phyloP scores from a whole-genome alignment of 2,888 invertebrate species.

The Invenusta paracnida region DNA sequence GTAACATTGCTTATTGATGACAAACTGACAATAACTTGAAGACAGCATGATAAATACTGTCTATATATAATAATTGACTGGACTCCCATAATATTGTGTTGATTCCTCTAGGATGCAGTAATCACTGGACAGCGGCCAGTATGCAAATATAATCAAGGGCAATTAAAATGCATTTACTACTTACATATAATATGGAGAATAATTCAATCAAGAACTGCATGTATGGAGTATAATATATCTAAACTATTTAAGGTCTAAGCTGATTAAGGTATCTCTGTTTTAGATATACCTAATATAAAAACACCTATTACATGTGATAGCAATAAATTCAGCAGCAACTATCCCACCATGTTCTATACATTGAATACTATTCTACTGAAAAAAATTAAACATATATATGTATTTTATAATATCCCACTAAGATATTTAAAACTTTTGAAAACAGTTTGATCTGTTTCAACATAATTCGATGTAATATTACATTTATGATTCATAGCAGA shows the following conservation, averaged over 20 bases:
- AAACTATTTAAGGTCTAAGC: background rate
- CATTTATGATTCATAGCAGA: too few relatives aligned
- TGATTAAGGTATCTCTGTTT: background rate
- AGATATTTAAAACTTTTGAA: background rate
- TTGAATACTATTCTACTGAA: background rate
- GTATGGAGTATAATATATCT: background rate
- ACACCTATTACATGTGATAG: background rate
- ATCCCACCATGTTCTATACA: background rate
- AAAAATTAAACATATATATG: background rate
- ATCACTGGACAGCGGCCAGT: background rate
- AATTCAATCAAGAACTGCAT: background rate
- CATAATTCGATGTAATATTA: background rate
- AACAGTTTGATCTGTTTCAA: background rate
- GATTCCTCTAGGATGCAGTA: background rate
- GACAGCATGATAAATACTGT: slow-evolving; percentile 13
- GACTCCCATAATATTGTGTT: slow-evolving; percentile 12
- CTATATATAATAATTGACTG: background rate
- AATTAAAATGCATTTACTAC: background rate
- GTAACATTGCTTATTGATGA: slow-evolving; percentile 21
- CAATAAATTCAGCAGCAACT: background rate
- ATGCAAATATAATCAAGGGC: slow-evolving; percentile 15
- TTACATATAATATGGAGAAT: background rate
- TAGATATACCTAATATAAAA: background rate
- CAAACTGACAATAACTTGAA: slow-evolving; percentile 1
- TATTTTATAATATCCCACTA: background rate